Base-by-base conservation (phyloP, 2,888 invertebrate species). In the Diogma glabrata region DNA sequence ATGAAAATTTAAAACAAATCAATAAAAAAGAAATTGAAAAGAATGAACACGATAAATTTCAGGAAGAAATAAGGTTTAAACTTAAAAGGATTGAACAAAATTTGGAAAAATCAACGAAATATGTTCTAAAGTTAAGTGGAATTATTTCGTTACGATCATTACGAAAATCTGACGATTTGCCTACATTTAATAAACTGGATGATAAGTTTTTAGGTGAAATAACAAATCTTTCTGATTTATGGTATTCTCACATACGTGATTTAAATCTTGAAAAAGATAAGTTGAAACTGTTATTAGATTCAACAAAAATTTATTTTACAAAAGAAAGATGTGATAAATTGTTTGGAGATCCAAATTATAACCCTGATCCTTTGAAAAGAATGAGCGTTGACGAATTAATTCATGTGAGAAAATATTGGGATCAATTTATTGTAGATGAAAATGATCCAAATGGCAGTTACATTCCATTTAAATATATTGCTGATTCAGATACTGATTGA, bases 321-420 rank as follows among this genome's bases (percentile, higher is more conserved):
- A 12, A 22, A 6, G 43, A 43, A 22, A 4, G 20, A 22, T 43
- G 43, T 43, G 22, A 43, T 14, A 43, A 43, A 43, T 23, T 43
- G 6, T 43, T 43, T 10, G 43, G 43, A n/a, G 43, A 43, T 43
- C n/a, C n/a, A 22, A 22, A 43, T 22, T 43, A 14, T 22, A n/a
- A 22, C n/a, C n/a, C 14, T 14, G 23, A 43, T 22, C 22, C 43
- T 14, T 43, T 43, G 23, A 23, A 43, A 22, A 20, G 43, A 1
- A 43, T 43, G 43, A 22, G 22, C n/a, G 2, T 43, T 2, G 22
- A 22, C n/a, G 43, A 43, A 43, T 43, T 43, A 22, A 22, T 43
- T n/a, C 22, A 10, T 6, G 22, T 14, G 20, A n/a, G 43, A 22
- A 43, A 22, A 43, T 43, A 43, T n/a, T 43, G 43, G 43, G 43